phyloP scores from a whole-genome alignment of 2,113 vertebrate genomes.

The Periophthalmus modestus region DNA sequence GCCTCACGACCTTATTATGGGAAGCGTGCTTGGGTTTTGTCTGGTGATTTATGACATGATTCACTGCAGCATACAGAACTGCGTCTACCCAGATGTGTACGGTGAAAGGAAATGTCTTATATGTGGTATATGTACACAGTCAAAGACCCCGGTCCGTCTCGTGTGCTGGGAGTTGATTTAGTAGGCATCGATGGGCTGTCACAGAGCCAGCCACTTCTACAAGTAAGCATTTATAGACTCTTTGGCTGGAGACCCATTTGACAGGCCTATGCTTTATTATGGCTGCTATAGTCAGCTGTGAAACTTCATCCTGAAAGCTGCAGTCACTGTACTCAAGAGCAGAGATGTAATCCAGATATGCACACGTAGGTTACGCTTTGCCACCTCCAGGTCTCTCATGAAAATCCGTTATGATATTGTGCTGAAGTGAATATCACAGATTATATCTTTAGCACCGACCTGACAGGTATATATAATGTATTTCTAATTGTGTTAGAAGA shows the following conservation, averaged over 20 bases:
- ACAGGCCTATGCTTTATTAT: slow-evolving; percentile 44
- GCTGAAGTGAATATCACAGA: background rate
- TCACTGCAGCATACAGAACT: slow-evolving; percentile 2
- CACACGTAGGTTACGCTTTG: background rate
- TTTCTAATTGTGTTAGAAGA: too few relatives aligned
- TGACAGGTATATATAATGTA: background rate
- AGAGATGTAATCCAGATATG: background rate
- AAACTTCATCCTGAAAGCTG: slow-evolving; percentile 4
- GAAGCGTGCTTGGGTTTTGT: slow-evolving; percentile 1
- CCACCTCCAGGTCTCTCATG: background rate
- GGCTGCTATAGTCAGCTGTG: slow-evolving; percentile 13
- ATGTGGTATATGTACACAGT: slow-evolving; percentile 32
- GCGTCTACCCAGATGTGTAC: slow-evolving; percentile 11
- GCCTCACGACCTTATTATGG: background rate
- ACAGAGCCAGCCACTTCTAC: slow-evolving; percentile 34
- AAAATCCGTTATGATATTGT: background rate
- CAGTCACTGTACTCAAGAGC: background rate
- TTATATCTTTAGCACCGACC: background rate
- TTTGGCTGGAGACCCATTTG: slow-evolving; percentile 31
- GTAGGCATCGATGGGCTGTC: slow-evolving; percentile 29
- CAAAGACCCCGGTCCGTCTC: slow-evolving; percentile 24
- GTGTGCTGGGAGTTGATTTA: slow-evolving; percentile 42
- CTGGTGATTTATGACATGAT: slow-evolving; percentile 29
- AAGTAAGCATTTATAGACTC: slow-evolving; percentile 48
- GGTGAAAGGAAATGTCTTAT: slow-evolving; percentile 14